phyloP scores from a whole-genome alignment of 2,888 invertebrate species.

The Amiota communis region DNA sequence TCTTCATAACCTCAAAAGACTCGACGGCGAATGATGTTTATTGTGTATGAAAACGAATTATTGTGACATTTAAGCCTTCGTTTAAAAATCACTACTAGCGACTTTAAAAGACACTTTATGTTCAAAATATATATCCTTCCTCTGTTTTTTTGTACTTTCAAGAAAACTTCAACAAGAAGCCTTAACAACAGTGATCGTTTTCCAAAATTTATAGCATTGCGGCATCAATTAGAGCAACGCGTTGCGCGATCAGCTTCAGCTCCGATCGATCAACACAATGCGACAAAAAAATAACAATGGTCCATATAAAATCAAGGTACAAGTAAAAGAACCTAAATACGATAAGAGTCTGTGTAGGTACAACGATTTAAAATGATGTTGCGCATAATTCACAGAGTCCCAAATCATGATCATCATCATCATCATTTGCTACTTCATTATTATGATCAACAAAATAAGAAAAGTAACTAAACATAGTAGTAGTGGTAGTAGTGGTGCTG shows the following conservation, averaged over 20 bases:
- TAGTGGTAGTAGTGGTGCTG: slow-evolving; percentile 56
- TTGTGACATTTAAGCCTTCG: slow-evolving; percentile 37
- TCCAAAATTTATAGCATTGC: slow-evolving; percentile 69
- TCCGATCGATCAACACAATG: slow-evolving; percentile 19
- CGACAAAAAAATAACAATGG: slow-evolving; percentile 58
- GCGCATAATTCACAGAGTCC: slow-evolving; percentile 68
- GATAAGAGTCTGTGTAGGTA: slow-evolving; percentile 45
- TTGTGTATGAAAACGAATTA: slow-evolving; percentile 42
- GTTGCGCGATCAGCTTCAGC: slow-evolving; percentile 39
- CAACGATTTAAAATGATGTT: slow-evolving; percentile 69
- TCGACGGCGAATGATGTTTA: slow-evolving; percentile 27
- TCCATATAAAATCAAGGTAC: slow-evolving; percentile 21
- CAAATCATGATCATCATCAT: slow-evolving; percentile 45
- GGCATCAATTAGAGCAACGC: slow-evolving; percentile 72
- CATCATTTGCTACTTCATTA: neutral
- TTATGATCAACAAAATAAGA: slow-evolving; percentile 44
- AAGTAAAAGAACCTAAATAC: slow-evolving; percentile 39
- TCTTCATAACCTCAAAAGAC: too few relatives aligned
- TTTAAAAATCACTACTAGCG: slow-evolving; percentile 18
- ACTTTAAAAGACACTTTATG: slow-evolving; percentile 23
- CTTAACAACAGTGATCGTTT: slow-evolving; percentile 30
- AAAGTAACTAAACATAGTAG: slow-evolving; percentile 50
- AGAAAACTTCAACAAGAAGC: slow-evolving; percentile 7
- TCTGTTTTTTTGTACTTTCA: neutral
- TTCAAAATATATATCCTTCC: slow-evolving; percentile 1